Conservation (phyloP, 2,113 vertebrate genomes). For the Antechinus flavipes region DNA sequence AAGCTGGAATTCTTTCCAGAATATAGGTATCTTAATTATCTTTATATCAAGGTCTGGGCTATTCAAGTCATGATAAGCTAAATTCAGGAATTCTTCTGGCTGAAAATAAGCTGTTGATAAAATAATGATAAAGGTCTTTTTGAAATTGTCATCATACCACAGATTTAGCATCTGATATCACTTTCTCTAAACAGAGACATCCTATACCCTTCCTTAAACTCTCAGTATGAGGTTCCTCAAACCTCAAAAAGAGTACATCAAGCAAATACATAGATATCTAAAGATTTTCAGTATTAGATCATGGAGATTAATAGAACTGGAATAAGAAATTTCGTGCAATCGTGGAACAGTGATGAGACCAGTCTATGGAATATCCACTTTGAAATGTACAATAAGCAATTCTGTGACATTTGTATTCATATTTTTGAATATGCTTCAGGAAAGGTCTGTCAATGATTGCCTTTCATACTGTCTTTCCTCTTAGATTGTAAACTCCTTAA, state of each 20-base stretch:
- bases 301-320: neutral
- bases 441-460: too few relatives aligned
- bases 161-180: neutral
- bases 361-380: neutral
- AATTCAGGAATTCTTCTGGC: neutral
- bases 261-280: neutral
- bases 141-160: neutral
- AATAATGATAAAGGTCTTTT: slow-evolving; percentile 19
- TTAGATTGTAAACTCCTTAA: too few relatives aligned
- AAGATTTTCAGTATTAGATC: neutral
- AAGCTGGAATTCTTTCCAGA: slow-evolving; percentile 23
- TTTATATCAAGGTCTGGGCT: slow-evolving; percentile 1
- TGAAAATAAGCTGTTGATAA: slow-evolving; percentile 1
- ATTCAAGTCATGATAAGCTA: slow-evolving; percentile 27
- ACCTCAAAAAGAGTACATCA: neutral
- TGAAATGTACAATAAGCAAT: neutral
- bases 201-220: neutral
- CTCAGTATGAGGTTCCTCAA: neutral
- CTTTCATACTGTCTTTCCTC: too few relatives aligned
- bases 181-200: neutral
- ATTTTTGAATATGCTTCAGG: too few relatives aligned
- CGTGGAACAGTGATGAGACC: neutral
- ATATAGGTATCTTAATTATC: neutral
- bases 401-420: too few relatives aligned
- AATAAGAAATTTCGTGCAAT: neutral